Base-by-base conservation (phyloP, 1,140 invertebrate species). In the Listronotus oregonensis region DNA sequence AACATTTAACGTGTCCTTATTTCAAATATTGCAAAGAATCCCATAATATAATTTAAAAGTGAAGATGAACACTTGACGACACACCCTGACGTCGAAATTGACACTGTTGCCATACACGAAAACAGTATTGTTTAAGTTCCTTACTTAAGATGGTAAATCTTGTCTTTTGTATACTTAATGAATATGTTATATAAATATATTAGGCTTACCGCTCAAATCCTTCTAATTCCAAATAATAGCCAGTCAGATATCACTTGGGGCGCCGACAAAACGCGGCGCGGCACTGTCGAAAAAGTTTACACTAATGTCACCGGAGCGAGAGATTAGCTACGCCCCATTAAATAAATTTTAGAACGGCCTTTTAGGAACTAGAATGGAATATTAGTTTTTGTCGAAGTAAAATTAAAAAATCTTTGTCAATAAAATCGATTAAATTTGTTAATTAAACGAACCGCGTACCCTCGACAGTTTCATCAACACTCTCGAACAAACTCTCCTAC, bases 251-350 rank as follows among this genome's bases (percentile, higher is more conserved):
- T 49, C 52, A 64, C 62, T 47, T 15, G 44, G 37, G 40, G 57
- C 17, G 37, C 37, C 34, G 47, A 43, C 32, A 32, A 62, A 46
- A 27, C 21, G 46, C 34, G 15, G 40, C 43, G 21, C 14, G 42
- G 43, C 57, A 67, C 57, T 31, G 55, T 31, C 52, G 58, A 65
- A 58, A 65, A 52, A 51, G 43, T 62, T 61, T 34, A 54, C 66
- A 72, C 71, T 69, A 71, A 71, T 69, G 69, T 69, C 69, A 71
- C 69, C 46, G 18, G 54, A 60, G 65, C 68, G 52, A 57, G 50
- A 49, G 57, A 67, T 57, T 70, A 73, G 68, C 71, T 73, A 75
- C 71, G 73, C 72, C 74, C 73, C 73, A 75, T 75, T 61, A 69
- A 72, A 67, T 47, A 52, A 37, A 11, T 31, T 42, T 7, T 14